These are phyloP conservation scores for Acromyrmex charruanus DNA, from an alignment of 1,140 invertebrate genomes.

Conservation along the genomic window DNA sequence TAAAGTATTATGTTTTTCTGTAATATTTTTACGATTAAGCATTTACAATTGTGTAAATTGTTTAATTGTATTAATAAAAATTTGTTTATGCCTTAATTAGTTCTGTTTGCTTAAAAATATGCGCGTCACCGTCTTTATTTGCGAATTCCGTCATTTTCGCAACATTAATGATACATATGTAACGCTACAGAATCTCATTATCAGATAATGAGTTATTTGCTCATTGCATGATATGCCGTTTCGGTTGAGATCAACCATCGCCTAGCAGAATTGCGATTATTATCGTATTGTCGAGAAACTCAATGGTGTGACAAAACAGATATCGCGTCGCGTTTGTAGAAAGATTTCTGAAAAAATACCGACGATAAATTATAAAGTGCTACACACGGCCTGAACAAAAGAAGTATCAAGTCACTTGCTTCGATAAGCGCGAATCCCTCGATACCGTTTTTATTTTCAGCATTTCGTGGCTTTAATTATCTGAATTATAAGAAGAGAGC, in stretches of 20 bases:
- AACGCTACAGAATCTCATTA: slow-evolving; percentile 54
- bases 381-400: neutral
- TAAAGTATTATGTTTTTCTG: neutral
- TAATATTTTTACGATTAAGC: neutral
- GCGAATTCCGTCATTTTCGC: slow-evolving; percentile 5
- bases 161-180: slow-evolving; percentile 40
- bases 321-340: neutral
- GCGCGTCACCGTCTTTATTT: slow-evolving; percentile 1
- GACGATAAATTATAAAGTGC: neutral
- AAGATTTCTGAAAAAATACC: neutral
- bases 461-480: slow-evolving; percentile 44
- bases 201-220: slow-evolving; percentile 74
- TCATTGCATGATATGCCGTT: slow-evolving; percentile 6
- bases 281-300: slow-evolving; percentile 24
- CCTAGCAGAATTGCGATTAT: slow-evolving; percentile 22
- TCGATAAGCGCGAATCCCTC: neutral
- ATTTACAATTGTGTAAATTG: neutral
- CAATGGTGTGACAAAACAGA: slow-evolving; percentile 15
- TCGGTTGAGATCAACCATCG: slow-evolving; percentile 16
- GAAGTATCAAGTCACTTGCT: neutral
- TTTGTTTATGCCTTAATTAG: neutral
- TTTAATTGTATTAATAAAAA: neutral
- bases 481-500: slow-evolving; percentile 50
- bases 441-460: slow-evolving; percentile 38
- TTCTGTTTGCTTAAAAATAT: neutral